These are phyloP conservation scores for Tautogolabrus adspersus DNA, from an alignment of 2,113 vertebrate genomes.

Conservation along the genomic window DNA sequence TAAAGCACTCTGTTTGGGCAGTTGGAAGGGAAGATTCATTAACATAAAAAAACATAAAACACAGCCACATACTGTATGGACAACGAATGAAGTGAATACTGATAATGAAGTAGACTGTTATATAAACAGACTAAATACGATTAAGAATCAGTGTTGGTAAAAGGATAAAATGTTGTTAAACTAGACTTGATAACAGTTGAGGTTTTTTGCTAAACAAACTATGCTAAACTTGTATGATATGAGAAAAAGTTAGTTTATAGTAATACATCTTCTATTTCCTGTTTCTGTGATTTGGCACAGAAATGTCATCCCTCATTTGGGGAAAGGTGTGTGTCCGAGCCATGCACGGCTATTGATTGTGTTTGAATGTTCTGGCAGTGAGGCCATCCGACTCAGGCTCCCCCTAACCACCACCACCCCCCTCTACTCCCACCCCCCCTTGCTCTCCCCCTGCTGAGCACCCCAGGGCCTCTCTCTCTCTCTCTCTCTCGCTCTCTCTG, in stretches of 20 bases:
- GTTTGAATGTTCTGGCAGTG: slow-evolving; percentile 73
- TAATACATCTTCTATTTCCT: not conserved
- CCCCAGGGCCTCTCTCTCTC: slow-evolving; percentile 75
- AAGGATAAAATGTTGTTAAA: not conserved
- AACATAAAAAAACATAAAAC: not conserved
- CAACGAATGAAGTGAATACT: too few species aligned
- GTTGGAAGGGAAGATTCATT: not conserved
- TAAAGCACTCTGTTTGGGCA: not conserved
- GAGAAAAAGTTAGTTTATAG: not conserved
- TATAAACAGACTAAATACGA: too few species aligned
- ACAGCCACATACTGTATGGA: not conserved
- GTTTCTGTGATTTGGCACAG: not conserved
- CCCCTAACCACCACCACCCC: slow-evolving; percentile 19
- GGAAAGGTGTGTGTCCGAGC: slow-evolving; percentile 43
- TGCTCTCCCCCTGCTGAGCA: slow-evolving; percentile 52
- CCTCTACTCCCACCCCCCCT: not conserved
- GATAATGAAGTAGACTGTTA: too few species aligned
- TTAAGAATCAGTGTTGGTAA: too few species aligned
- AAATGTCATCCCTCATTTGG: slow-evolving; percentile 5
- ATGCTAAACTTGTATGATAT: not conserved
- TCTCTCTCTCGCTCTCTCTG: slow-evolving; percentile 49
- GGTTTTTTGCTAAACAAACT: not conserved
- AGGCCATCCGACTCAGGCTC: slow-evolving; percentile 54
- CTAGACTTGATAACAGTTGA: not conserved
- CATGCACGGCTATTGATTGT: slow-evolving; percentile 29